Conservation (phyloP, 2,797 vertebrate genomes). For the Helostoma temminkii region DNA sequence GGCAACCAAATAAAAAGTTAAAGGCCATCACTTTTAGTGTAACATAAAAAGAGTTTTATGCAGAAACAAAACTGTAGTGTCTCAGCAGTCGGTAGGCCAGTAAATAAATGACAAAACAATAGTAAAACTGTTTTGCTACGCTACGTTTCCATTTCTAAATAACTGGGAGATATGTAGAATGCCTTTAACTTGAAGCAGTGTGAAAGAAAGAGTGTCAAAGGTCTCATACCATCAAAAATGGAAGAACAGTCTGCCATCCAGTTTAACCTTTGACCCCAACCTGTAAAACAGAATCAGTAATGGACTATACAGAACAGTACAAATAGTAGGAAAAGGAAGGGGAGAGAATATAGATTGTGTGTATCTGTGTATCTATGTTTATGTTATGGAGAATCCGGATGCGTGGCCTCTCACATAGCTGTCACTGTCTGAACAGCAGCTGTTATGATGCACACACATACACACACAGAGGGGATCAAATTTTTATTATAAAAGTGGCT, state of each 20-base stretch:
- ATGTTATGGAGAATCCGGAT: slow-evolving; percentile 20
- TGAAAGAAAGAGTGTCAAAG: slow-evolving; percentile 22
- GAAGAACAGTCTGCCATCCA: slow-evolving; percentile 32
- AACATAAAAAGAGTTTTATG: slow-evolving; percentile 9
- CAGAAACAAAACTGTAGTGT: slow-evolving; percentile 29
- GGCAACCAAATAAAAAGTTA: slow-evolving; percentile 52
- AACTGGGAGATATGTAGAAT: neutral
- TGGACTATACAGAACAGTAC: slow-evolving; percentile 1
- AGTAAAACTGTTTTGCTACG: slow-evolving; percentile 7
- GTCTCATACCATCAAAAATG: slow-evolving; percentile 30
- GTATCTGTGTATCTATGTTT: slow-evolving; percentile 19
- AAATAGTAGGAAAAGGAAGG: neutral
- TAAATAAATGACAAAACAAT: slow-evolving; percentile 3
- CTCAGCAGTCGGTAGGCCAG: slow-evolving; percentile 22
- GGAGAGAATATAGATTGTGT: slow-evolving; percentile 14
- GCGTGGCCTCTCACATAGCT: slow-evolving; percentile 44
- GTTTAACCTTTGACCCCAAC: slow-evolving; percentile 50
- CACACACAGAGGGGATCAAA: slow-evolving; percentile 62
- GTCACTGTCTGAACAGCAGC: slow-evolving; percentile 67
- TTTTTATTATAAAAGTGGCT: slow-evolving; percentile 78
- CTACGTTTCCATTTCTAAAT: slow-evolving; percentile 5
- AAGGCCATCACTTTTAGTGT: slow-evolving; percentile 49
- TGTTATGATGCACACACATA: slow-evolving; percentile 30
- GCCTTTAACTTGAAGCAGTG: slow-evolving; percentile 1
- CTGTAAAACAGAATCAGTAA: slow-evolving; percentile 22